Evolutionary conservation across 1,140 invertebrate species (phyloP), one percentile per base, ranked within the genome.

Genomic region (Drosophila malerkotliana): DNA sequence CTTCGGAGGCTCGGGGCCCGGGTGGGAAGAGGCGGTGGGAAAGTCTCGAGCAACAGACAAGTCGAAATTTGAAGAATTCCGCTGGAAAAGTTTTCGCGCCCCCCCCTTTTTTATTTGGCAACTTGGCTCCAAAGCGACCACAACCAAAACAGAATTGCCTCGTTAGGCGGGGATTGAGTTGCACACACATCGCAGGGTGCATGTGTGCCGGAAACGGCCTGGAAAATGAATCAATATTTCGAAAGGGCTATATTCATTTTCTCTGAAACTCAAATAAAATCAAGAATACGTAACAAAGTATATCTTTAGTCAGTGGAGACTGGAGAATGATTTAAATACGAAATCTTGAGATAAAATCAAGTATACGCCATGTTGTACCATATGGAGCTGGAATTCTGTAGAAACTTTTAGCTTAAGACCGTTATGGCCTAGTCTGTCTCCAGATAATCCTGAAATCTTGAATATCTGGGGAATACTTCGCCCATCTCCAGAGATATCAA

Each of bases 141-240:
- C 63, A 63, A 62, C 63, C 59, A 41, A 44, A 66, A 66, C 59
- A 66, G 63, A 66, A 66, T 63, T 66, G 59, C 59, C 63, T 44
- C 63, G 58, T 64, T 67, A 67, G 61, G 63, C 47, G 45, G n/a
- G 34, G 47, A 64, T 64, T 67, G 37, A 34, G 47, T 53, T 64
- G 47, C 63, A 53, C 47, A 52, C 24, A 52, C 5, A 18, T 49
- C 10, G 34, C 21, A 9, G 10, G 34, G 24, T 39, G 54, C 59
- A 54, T 54, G 59, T 61, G 59, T 67, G 41, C 14, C 51, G 9
- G 14, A 28, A 60, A 64, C 59, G 59, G 41, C 55, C 61, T 28
- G 5, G 32, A 32, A 28, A 51, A 61, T 15, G 12, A 51, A 67
- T 67, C 59, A 63, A 67, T 67, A 64, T 41, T 61, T 48, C n/a